Evolutionary conservation across 2,888 invertebrate genomes (phyloP).

Genomic region (Adela reaumurella): DNA sequence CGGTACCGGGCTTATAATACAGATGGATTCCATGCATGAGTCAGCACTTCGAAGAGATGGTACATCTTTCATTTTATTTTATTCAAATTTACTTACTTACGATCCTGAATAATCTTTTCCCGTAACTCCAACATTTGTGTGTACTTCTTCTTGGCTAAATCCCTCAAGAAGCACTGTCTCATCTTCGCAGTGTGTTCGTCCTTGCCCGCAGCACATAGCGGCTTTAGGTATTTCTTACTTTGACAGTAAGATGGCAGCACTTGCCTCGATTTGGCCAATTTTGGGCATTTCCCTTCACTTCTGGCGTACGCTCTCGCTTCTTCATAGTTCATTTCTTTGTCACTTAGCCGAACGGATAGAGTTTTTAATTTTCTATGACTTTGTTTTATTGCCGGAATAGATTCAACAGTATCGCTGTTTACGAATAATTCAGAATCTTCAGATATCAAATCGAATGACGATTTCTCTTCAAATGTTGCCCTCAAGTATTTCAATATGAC

Average conservation of each 20-base stretch:
- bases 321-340: conserved; percentile 23
- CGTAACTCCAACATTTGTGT: conserved; percentile 51
- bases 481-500: conserved; percentile 30
- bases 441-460: conserved; percentile 29
- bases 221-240: conserved; percentile 37
- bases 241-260: conserved; percentile 36
- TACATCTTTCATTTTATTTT: too few species aligned
- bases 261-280: conserved; percentile 34
- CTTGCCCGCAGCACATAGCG: conserved; percentile 18
- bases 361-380: too few species aligned
- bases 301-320: conserved; percentile 23
- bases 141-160: conserved; percentile 52
- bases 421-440: conserved; percentile 16
- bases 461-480: conserved; percentile 27
- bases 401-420: conserved; percentile 17
- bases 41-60: too few species aligned
- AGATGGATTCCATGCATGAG: too few species aligned
- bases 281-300: conserved; percentile 34
- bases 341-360: conserved; percentile 29
- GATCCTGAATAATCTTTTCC: conserved; percentile 56
- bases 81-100: conserved; percentile 59
- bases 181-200: conserved; percentile 27
- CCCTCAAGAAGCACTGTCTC: conserved; percentile 35
- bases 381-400: too few species aligned
- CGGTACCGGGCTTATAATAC: too few species aligned